A percentile compares a stretch with the other conserved stretches of the same genome.
Conservation (phyloP, 2,888 invertebrate genomes). For the Cinara cedri region DNA sequence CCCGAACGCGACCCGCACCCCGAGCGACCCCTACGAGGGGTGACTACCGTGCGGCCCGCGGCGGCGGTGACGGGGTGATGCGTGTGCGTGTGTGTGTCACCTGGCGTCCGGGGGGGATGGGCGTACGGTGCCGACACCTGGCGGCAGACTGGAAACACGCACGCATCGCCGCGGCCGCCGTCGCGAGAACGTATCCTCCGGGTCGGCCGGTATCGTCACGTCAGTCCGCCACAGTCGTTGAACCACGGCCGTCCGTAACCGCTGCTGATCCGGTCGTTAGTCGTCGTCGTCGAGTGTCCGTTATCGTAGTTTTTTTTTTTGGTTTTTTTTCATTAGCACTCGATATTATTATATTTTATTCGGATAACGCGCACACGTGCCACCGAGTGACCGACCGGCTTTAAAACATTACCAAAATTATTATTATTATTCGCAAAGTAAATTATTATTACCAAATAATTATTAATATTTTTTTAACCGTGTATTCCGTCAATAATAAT, state of each 20-base stretch:
- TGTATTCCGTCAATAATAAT: no score
- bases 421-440: conserved; percentile 9
- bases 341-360: background rate
- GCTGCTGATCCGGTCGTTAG: background rate
- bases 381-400: no score
- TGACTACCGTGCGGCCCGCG: conserved; percentile 24
- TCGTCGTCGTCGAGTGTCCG: conserved; percentile 12
- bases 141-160: conserved; percentile 54
- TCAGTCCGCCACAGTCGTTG: conserved; percentile 55
- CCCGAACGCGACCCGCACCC: background rate
- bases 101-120: conserved; percentile 54
- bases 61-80: background rate
- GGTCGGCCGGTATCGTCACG: conserved; percentile 44
- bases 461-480: conserved; percentile 1
- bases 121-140: conserved; percentile 55
- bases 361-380: background rate
- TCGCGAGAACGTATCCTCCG: conserved; percentile 54
- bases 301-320: conserved; percentile 25
- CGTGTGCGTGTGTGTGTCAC: conserved; percentile 29
- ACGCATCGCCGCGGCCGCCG: conserved; percentile 33
- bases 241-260: conserved; percentile 28
- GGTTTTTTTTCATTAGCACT: background rate
- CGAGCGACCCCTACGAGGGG: conserved; percentile 22
- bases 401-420: no score
- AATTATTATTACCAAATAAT: conserved; percentile 13